Percentiles rank a stretch among this genome's conserved stretches.
Conservation (phyloP, 2,113 vertebrate species). For the Coregonus clupeaformis region DNA sequence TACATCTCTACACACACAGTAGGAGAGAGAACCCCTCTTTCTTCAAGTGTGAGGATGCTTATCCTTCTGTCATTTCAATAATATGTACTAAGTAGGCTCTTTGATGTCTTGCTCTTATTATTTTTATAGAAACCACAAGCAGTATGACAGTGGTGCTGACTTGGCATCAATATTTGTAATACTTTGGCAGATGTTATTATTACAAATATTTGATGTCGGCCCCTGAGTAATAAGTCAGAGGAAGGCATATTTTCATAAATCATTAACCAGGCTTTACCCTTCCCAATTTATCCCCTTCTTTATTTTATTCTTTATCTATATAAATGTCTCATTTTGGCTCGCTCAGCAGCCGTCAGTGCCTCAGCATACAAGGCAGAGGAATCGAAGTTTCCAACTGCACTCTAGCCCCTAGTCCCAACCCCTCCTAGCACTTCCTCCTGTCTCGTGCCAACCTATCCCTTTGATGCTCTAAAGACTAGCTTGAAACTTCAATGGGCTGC, state of each 20-base stretch:
- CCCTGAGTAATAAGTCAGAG: too few relatives aligned
- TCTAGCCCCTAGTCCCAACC: slow-evolving; percentile 25
- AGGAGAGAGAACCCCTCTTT: too few relatives aligned
- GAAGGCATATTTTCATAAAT: too few relatives aligned
- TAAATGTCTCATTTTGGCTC: slow-evolving; percentile 16
- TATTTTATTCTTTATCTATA: too few relatives aligned
- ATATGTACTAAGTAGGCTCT: too few relatives aligned
- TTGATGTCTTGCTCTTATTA: slow-evolving; percentile 13
- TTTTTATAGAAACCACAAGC: slow-evolving; percentile 28
- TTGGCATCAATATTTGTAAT: background rate
- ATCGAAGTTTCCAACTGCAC: slow-evolving; percentile 35
- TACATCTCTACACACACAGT: too few relatives aligned
- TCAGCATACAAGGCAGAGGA: slow-evolving; percentile 21
- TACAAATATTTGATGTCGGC: too few relatives aligned
- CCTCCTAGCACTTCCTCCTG: slow-evolving; percentile 18
- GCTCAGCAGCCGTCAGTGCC: slow-evolving; percentile 22
- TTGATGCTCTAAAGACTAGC: slow-evolving; percentile 37
- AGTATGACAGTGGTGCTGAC: slow-evolving; percentile 21
- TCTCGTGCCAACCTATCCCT: slow-evolving; percentile 33
- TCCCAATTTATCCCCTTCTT: too few relatives aligned
- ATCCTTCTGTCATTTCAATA: too few relatives aligned
- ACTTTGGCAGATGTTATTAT: too few relatives aligned
- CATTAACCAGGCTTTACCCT: too few relatives aligned
- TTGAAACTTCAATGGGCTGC: slow-evolving; percentile 51
- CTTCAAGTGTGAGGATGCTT: too few relatives aligned